Base-by-base conservation (phyloP, 53 echinoderm and acorn worm genomes). In the Echinarachnius parma region DNA sequence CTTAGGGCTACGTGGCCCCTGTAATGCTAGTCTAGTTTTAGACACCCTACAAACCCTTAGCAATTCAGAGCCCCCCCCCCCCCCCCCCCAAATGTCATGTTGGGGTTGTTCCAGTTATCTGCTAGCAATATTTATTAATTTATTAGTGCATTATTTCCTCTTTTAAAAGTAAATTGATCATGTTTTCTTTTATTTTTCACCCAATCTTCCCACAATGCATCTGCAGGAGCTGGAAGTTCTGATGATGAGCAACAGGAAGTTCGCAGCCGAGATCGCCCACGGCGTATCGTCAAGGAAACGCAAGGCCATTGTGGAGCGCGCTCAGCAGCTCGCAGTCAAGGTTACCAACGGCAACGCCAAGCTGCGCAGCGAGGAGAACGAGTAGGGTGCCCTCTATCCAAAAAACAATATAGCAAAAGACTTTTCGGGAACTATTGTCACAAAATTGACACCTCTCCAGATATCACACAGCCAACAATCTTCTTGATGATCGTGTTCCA, bases 171-270 rank as follows among this genome's bases (percentile, higher is more conserved):
- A 9, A 56, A 56, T 11, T 11, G 21, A 4, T 60, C 26, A 26
- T 29, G 5, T 25, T 8, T 23, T 21, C 7, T 5, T 60, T 8
- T 60, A 60, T 34, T n/a, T 62, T 33, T 62, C 44, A 7, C 23
- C 4, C 44, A 19, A 20, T n/a, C n/a, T n/a, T n/a, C n/a, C n/a
- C n/a, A n/a, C n/a, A n/a, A n/a, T n/a, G n/a, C 18, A n/a, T 55
- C 66, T 45, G 9, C 66, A 96, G 87, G 91, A 91, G 50, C 87
- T 91, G 24, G 96, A 96, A 74, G 78, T 91, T 4, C 91, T 96
- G 16, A 96, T 96, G 96, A 96, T 96, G 96, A 87, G 87, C 58
- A 96, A 96, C 88, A 78, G 89, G 48, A 91, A 71, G 23, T 96
- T 84, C 61, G 91, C 91, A 21, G 96, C 96, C 26, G 96, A 96